phyloP scores from a whole-genome alignment of 2,888 invertebrate genomes.

The Dendrolimus pini region DNA sequence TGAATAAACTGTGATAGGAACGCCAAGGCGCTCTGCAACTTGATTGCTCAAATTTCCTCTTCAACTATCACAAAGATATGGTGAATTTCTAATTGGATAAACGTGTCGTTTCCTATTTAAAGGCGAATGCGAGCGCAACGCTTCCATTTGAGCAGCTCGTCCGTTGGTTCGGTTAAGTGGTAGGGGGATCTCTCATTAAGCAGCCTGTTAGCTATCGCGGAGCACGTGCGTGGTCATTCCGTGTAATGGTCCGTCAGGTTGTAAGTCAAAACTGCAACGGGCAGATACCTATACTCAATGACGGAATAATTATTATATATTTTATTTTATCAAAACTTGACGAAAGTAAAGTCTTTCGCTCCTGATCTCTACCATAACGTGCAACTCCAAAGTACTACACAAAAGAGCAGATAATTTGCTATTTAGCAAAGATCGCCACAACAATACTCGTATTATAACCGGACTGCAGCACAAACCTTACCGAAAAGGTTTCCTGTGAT shows the following conservation, averaged over 20 bases:
- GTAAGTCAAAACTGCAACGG: conserved; percentile 3
- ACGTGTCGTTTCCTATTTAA: conserved; percentile 77
- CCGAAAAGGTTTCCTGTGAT: too few species aligned
- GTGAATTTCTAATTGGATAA: conserved; percentile 78
- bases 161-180: conserved; percentile 19
- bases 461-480: too few species aligned
- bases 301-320: conserved; percentile 45
- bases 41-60: conserved; percentile 77
- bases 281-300: conserved; percentile 38
- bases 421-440: too few species aligned
- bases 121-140: conserved; percentile 64
- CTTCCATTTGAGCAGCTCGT: conserved; percentile 43
- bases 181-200: conserved; percentile 22
- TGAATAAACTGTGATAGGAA: conserved; percentile 76
- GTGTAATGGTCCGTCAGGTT: conserved; percentile 61
- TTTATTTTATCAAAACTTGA: conserved; percentile 29
- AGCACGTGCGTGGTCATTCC: conserved; percentile 71
- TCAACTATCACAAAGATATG: conserved; percentile 77
- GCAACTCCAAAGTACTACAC: too few species aligned
- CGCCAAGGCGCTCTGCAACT: conserved; percentile 69
- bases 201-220: conserved; percentile 36
- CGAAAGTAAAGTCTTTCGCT: conserved; percentile 1
- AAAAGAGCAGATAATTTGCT: too few species aligned
- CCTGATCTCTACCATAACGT: too few species aligned
- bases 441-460: too few species aligned